Evolutionary conservation across 1,140 invertebrate genomes (phyloP).

Genomic region (Meloidogyne chitwoodi): DNA sequence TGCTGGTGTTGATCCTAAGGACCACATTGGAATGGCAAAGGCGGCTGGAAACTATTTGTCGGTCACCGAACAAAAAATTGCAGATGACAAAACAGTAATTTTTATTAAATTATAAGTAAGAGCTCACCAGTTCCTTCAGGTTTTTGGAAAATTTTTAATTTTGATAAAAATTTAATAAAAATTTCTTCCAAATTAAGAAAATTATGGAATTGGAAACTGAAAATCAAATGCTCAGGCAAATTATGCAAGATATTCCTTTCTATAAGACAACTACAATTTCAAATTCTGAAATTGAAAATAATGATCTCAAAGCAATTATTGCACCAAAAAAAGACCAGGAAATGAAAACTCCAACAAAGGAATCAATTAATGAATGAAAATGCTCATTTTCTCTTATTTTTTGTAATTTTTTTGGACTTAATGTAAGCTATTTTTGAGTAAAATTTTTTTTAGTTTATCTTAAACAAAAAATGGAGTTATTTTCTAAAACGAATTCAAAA

Average conservation of each 20-base stretch:
- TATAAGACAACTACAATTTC: background rate
- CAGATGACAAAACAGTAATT: constrained; percentile 1
- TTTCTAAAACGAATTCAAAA: background rate
- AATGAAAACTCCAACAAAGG: background rate
- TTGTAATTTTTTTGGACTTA: background rate
- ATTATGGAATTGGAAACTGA: constrained; percentile 20
- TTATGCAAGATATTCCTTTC: constrained; percentile 6
- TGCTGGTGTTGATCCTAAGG: constrained; percentile 4
- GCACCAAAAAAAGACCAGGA: background rate
- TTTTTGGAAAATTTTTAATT: background rate
- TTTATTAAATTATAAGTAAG: background rate
- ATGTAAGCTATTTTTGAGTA: background rate
- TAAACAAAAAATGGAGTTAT: background rate
- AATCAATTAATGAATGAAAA: background rate
- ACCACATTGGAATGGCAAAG: constrained; percentile 7
- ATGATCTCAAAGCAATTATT: background rate
- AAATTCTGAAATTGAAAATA: background rate
- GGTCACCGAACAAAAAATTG: constrained; percentile 15
- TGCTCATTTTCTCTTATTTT: background rate
- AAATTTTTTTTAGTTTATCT: background rate
- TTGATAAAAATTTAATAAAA: no score
- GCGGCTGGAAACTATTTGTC: constrained; percentile 7
- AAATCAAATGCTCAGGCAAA: constrained; percentile 10
- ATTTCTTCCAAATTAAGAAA: background rate
- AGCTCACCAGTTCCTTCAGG: background rate